Base-by-base conservation (phyloP, 2,888 invertebrate species). In the Zonitis immaculata region DNA sequence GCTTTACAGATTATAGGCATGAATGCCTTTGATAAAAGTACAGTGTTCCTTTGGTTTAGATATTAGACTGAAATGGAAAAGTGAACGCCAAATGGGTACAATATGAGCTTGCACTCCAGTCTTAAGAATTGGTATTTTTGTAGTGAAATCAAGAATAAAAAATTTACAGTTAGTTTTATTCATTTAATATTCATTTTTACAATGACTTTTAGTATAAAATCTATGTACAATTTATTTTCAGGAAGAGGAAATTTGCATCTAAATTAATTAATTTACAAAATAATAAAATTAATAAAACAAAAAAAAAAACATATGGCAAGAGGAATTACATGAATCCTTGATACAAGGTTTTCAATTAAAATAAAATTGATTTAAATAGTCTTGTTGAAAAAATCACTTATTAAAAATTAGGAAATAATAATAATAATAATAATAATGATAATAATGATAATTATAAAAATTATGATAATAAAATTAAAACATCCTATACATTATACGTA, bases 401-500 rank as follows among this genome's bases (percentile, higher is more conserved):
- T 39, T 39, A 2, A 2, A 26, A 7, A 26, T 8, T 7, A 26
- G 6, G 1, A 26, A 26, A 35, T 22, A 54, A 52, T 18, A 28
- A 27, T 20, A 22, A 42, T n/a, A n/a, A n/a, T n/a, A n/a, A n/a
- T n/a, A n/a, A n/a, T n/a, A n/a, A n/a, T n/a, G n/a, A n/a, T n/a
- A n/a, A n/a, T n/a, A n/a, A n/a, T n/a, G n/a, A n/a, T n/a, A n/a
- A n/a, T n/a, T n/a, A n/a, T n/a, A n/a, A n/a, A n/a, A n/a, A n/a
- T n/a, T n/a, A n/a, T n/a, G n/a, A n/a, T n/a, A 16, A 14, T 26
- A 14, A 25, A 25, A 30, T 14, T 30, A n/a, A 5, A 16, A 11
- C 14, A 57, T 58, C 49, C 67, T 77, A 91, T 76, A 93, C 92
- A 77, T 67, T 77, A 91, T 76, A 93, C 92, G 77, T 93, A 93